Evolutionary conservation across 2,888 invertebrate genomes (phyloP).

Genomic region (Rapana venosa): DNA sequence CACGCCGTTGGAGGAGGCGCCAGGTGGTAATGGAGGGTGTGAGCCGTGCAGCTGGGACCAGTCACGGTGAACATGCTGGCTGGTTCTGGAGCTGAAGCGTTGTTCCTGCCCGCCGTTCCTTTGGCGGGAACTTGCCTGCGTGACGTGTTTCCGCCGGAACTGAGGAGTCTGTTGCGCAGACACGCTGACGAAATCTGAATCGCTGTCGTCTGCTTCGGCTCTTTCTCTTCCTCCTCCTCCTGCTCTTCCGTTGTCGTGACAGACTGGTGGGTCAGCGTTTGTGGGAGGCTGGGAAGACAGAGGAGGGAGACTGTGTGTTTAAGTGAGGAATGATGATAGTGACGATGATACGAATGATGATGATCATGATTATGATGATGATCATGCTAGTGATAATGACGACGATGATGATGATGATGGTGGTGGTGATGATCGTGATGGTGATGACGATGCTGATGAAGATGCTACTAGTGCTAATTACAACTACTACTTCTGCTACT

Average conservation of each 20-base stretch:
- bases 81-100: too few species aligned
- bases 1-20: not conserved
- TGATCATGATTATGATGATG: not conserved
- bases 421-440: not conserved
- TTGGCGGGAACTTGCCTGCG: not conserved
- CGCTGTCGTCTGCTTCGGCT: slow-evolving; percentile 23
- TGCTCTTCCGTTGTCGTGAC: not conserved
- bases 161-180: slow-evolving; percentile 32
- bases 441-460: too few species aligned
- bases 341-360: not conserved
- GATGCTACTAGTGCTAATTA: too few species aligned
- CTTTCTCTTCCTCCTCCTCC: not conserved
- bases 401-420: not conserved
- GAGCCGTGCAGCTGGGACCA: not conserved
- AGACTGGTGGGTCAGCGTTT: not conserved
- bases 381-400: not conserved
- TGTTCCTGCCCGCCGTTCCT: too few species aligned
- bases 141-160: slow-evolving; percentile 36
- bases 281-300: not conserved
- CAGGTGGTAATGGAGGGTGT: not conserved
- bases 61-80: not conserved
- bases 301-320: not conserved
- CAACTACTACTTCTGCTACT: too few species aligned
- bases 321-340: too few species aligned
- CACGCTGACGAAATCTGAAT: slow-evolving; percentile 38